Conservation (phyloP, 2,888 invertebrate genomes). For the Hypselothyrea guttata region DNA sequence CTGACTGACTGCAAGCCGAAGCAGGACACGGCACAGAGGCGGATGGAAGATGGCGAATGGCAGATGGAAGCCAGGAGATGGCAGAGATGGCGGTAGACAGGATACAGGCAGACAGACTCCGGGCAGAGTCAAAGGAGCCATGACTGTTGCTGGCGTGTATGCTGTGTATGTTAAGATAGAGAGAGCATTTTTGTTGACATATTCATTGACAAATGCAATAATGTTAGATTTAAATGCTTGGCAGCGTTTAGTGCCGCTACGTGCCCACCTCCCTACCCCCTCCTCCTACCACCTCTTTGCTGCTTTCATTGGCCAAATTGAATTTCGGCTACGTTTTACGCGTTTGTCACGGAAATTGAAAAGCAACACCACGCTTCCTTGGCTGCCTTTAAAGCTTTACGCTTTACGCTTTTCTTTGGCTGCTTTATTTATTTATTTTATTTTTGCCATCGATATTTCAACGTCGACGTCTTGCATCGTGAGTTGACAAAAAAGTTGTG, state of each 20-base stretch:
- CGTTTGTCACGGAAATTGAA: constrained; percentile 73
- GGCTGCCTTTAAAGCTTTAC: background rate
- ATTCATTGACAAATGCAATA: constrained; percentile 74
- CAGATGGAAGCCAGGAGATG: too few relatives aligned
- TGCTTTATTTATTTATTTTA: constrained; percentile 24
- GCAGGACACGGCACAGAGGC: background rate
- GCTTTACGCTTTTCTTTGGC: constrained; percentile 7
- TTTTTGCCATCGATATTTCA: constrained; percentile 15
- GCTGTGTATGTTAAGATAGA: too few relatives aligned
- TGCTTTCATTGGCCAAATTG: constrained; percentile 43
- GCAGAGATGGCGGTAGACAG: too few relatives aligned
- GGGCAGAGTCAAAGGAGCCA: too few relatives aligned
- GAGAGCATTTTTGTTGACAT: constrained; percentile 67
- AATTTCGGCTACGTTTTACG: constrained; percentile 57
- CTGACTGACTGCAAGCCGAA: constrained; percentile 26
- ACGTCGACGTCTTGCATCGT: constrained; percentile 40
- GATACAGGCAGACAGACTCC: too few relatives aligned
- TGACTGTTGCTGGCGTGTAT: constrained; percentile 23
- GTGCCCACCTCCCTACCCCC: constrained; percentile 12
- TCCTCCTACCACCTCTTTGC: background rate
- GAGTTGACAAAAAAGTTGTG: constrained; percentile 71
- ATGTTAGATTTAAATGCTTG: constrained; percentile 73
- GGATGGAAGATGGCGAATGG: too few relatives aligned
- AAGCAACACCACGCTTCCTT: constrained; percentile 39
- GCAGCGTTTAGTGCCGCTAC: constrained; percentile 51